Evolutionary conservation across 2,113 vertebrate genomes (phyloP).

Genomic region (Nycticryphes semicollaris): DNA sequence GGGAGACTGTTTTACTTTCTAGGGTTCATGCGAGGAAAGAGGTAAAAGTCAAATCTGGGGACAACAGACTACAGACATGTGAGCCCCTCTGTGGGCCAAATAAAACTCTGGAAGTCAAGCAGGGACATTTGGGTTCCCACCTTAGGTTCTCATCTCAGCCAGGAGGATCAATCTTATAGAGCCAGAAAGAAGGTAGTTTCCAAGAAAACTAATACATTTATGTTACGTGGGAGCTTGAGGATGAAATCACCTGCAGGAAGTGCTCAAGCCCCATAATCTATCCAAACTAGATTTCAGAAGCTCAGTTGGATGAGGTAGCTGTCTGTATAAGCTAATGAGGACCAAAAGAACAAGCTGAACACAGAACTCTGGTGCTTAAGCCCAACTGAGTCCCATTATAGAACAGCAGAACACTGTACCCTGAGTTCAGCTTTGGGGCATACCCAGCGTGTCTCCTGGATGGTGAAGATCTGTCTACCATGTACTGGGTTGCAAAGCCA

Average conservation of each 20-base stretch:
- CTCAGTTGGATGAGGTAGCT: too few relatives aligned
- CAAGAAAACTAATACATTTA: background rate
- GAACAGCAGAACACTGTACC: too few relatives aligned
- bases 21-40: background rate
- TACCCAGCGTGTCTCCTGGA: background rate
- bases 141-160: background rate
- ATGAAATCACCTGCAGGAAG: background rate
- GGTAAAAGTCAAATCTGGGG: background rate
- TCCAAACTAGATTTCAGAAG: background rate
- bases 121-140: background rate
- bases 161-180: background rate
- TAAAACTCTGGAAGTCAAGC: background rate
- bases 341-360: background rate
- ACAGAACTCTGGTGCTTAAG: background rate
- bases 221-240: background rate
- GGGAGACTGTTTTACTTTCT: background rate
- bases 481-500: background rate
- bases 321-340: background rate
- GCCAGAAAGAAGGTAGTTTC: background rate
- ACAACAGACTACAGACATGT: accelerated
- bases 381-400: accelerated
- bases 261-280: background rate
- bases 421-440: background rate
- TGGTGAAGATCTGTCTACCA: background rate
- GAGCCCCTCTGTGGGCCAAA: background rate